Evolutionary conservation across 2,888 invertebrate species (phyloP).

Genomic region (Brenthis hecate): DNA sequence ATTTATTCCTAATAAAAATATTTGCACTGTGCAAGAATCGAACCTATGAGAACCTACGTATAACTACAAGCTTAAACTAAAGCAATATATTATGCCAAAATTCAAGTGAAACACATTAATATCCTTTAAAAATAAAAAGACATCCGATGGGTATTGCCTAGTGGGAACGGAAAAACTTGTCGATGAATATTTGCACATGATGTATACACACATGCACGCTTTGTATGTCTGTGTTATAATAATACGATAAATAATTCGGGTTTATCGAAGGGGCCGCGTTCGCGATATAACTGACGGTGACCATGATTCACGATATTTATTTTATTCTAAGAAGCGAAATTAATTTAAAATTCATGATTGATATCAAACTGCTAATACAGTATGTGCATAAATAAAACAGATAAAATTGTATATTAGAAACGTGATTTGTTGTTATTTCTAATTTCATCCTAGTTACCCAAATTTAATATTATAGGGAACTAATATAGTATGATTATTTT

Average conservation of each 20-base stretch:
- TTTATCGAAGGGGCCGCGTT: constrained; percentile 71
- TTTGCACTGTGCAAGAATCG: too few species aligned
- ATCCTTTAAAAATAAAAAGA: constrained; percentile 28
- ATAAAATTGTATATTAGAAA: too few species aligned
- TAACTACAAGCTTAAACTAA: too few species aligned
- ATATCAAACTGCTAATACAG: too few species aligned
- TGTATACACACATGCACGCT: constrained; percentile 32
- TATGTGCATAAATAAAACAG: too few species aligned
- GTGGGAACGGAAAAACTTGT: constrained; percentile 41
- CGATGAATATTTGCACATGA: constrained; percentile 37
- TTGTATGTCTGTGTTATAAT: constrained; percentile 57
- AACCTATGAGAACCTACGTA: too few species aligned
- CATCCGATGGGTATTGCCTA: constrained; percentile 29
- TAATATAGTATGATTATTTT: too few species aligned
- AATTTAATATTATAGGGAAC: too few species aligned
- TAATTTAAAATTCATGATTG: too few species aligned
- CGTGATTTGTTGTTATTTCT: too few species aligned
- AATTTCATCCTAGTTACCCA: too few species aligned
- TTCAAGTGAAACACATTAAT: constrained; percentile 17
- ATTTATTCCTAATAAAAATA: too few species aligned
- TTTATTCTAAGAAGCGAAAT: not conserved
- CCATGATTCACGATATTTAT: constrained; percentile 44
- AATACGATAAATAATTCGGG: constrained; percentile 76
- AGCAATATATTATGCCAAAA: not conserved
- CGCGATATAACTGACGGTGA: constrained; percentile 54